These are phyloP conservation scores for Euleptes europaea DNA, from an alignment of 2,113 vertebrate species.

Conservation along the genomic window DNA sequence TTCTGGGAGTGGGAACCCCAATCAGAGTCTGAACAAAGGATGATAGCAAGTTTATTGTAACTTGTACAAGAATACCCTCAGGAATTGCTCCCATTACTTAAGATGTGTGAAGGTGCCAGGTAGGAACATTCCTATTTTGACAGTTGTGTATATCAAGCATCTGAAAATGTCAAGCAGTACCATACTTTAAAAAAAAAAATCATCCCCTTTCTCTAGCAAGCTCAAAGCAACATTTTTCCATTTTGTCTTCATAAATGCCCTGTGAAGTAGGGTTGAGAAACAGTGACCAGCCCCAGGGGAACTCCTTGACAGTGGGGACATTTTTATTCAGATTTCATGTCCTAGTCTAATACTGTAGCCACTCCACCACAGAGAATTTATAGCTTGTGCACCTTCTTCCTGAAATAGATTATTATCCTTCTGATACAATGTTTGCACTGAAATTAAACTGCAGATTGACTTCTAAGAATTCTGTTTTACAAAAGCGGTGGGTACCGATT, in stretches of 20 bases:
- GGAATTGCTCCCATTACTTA: background rate
- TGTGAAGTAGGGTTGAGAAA: too few relatives aligned
- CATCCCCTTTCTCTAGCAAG: too few relatives aligned
- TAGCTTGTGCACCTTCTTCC: background rate
- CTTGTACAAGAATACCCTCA: background rate
- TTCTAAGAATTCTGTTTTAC: background rate
- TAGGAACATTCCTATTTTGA: background rate
- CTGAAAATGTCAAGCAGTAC: background rate
- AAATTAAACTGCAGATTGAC: background rate
- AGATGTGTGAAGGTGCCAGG: background rate
- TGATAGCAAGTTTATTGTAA: background rate
- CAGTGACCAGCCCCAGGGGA: too few relatives aligned
- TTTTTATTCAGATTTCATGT: too few relatives aligned
- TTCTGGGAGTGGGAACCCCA: background rate
- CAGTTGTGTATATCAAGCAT: background rate
- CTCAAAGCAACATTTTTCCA: too few relatives aligned
- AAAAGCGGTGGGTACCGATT: background rate
- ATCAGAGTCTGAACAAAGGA: background rate
- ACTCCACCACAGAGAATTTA: too few relatives aligned
- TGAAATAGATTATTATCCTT: background rate
- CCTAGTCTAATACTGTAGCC: too few relatives aligned
- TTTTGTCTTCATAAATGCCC: too few relatives aligned
- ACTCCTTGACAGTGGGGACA: too few relatives aligned
- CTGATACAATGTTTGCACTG: background rate
- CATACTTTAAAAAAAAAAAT: too few relatives aligned